A percentile compares a stretch with the other conserved stretches of the same genome.
These are phyloP conservation scores for Troides aeacus DNA, from an alignment of 2,888 invertebrate genomes.

Conservation along the genomic window DNA sequence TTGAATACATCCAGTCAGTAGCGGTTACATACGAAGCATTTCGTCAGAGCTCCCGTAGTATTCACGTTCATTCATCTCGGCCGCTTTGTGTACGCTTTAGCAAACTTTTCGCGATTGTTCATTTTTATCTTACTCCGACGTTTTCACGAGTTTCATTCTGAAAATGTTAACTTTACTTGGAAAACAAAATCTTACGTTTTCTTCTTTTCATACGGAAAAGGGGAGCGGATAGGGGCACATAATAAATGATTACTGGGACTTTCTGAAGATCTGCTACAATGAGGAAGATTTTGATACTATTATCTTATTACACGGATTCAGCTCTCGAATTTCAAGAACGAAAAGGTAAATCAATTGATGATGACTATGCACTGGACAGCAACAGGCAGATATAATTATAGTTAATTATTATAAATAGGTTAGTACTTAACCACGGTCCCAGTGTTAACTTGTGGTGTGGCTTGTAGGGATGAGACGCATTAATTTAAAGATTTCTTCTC, in stretches of 20 bases:
- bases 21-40: constrained; percentile 5
- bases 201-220: background rate
- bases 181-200: background rate
- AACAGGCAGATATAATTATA: no score
- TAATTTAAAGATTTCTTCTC: no score
- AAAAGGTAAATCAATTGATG: no score
- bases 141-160: background rate
- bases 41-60: background rate
- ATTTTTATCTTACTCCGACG: constrained; percentile 6
- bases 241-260: background rate
- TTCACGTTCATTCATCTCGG: constrained; percentile 14
- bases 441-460: no score
- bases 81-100: constrained; percentile 11
- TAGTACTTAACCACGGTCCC: no score
- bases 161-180: background rate
- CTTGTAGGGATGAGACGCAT: no score
- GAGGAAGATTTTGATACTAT: background rate
- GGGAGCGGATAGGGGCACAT: background rate
- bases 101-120: constrained; percentile 19
- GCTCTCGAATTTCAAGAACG: no score
- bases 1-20: background rate
- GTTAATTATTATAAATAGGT: no score
- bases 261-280: background rate
- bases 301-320: background rate
- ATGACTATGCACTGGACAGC: no score